Base-by-base conservation (phyloP, 2,888 invertebrate species). In the Diaphora mendica region DNA sequence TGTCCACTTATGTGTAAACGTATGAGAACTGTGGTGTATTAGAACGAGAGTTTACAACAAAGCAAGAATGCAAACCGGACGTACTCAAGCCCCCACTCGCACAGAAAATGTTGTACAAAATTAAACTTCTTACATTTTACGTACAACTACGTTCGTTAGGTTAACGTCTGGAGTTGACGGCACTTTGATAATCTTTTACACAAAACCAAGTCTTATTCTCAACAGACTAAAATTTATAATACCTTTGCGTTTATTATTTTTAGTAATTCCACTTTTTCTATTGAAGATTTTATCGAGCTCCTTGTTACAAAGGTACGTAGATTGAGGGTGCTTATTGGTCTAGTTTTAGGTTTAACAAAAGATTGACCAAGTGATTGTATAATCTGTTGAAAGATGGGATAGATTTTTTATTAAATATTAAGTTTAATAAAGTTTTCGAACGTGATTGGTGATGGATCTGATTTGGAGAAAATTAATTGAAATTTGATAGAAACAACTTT, bases 271-370 rank as follows among this genome's bases (percentile, higher is more conserved):
- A 77, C 68, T 79, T 82, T 83, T 82, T 82, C 72, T 77, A 76
- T 84, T 83, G 72, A 73, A 83, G 82, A 79, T 82, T 84, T 84
- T 84, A 82, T 82, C 75, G 80, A 75, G 74, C 82, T 78, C 70
- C 67, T 75, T 82, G 72, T 70, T 81, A 82, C 74, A 79, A 74
- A 81, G 77, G 77, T 79, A 76, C 79, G 73, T 74, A 75, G 72
- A 71, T 83, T 42, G 77, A 82, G 75, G 66, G 76, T 76, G 30
- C 76, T 82, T 71, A 73, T 73, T 71, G 73, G 75, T 68, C 39
- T 70, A 77, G 70, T 73, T 73, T 68, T 62, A 77, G 62, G 76
- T 73, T 79, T 74, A 68, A 68, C 15, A 72, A 79, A 72, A 55
- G 35, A 64, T 42, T 73, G 23, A 68, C 64, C 23, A 23, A 72